Percentiles rank a stretch among this genome's conserved stretches.
These are phyloP conservation scores for Litoditis marina DNA, from an alignment of 2,888 invertebrate species.

Conservation along the genomic window DNA sequence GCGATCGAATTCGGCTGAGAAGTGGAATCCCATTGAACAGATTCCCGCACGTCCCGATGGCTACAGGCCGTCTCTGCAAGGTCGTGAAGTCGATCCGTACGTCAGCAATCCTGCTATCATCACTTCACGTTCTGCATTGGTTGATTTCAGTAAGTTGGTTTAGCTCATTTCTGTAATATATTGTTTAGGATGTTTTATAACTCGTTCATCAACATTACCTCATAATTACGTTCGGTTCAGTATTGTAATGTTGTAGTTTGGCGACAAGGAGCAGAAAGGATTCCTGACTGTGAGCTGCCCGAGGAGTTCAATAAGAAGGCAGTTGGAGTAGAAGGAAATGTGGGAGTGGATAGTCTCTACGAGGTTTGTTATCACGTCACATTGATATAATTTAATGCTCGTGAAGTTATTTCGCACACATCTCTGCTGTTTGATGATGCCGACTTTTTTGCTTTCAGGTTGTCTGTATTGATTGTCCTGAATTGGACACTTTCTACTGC, in stretches of 20 bases:
- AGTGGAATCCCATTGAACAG: background rate
- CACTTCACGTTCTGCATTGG: background rate
- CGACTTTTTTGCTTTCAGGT: slow-evolving; percentile 8
- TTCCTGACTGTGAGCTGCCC: slow-evolving; percentile 7
- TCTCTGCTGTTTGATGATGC: too few species aligned
- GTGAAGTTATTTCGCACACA: too few species aligned
- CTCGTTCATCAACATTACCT: too few species aligned
- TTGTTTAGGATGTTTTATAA: too few species aligned
- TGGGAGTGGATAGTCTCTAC: slow-evolving; percentile 10
- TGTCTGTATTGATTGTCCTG: slow-evolving; percentile 11
- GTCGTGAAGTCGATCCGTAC: background rate
- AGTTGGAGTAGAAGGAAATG: background rate
- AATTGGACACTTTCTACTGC: slow-evolving; percentile 12
- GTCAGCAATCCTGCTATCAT: background rate
- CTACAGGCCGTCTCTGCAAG: background rate
- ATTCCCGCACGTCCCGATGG: background rate
- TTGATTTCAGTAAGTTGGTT: slow-evolving; percentile 7
- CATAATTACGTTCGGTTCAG: too few species aligned
- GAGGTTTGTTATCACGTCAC: background rate
- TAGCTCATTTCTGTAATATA: background rate
- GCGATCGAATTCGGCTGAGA: too few species aligned
- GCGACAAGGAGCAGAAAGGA: slow-evolving; percentile 11
- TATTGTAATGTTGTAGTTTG: slow-evolving; percentile 15
- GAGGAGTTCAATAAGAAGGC: slow-evolving; percentile 3
- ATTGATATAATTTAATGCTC: background rate